These are phyloP conservation scores for Craseonycteris thonglongyai DNA, from an alignment of 2,113 vertebrate genomes.

Conservation along the genomic window DNA sequence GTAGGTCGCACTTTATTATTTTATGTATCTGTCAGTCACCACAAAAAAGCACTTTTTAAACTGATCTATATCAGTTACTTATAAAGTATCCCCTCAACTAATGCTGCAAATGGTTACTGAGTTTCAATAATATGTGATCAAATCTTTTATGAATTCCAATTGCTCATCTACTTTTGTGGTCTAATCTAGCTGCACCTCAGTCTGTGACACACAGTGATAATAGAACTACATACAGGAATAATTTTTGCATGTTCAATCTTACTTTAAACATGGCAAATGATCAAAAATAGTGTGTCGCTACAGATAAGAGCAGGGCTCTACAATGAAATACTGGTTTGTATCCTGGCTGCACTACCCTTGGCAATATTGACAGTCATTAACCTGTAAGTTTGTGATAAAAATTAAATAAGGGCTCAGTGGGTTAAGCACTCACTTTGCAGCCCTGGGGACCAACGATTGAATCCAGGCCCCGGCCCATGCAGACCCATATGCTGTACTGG, in stretches of 20 bases:
- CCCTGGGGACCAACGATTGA: too few relatives aligned
- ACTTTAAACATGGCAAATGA: not conserved
- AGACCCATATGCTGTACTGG: too few relatives aligned
- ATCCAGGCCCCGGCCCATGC: too few relatives aligned
- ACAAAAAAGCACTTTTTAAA: constrained; percentile 2
- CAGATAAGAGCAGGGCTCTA: not conserved
- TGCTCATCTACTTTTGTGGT: not conserved
- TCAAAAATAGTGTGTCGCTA: not conserved
- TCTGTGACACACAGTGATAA: not conserved
- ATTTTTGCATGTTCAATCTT: not conserved
- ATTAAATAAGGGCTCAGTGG: too few relatives aligned
- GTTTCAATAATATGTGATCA: not conserved
- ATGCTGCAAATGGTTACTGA: not conserved
- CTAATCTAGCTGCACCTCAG: not conserved
- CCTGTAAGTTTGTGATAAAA: not conserved
- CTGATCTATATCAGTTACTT: not conserved
- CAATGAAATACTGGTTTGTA: not conserved
- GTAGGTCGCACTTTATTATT: not conserved
- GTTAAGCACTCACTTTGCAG: too few relatives aligned
- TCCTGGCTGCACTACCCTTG: not conserved
- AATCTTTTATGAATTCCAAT: not conserved
- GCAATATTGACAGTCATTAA: not conserved
- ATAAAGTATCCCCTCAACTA: not conserved
- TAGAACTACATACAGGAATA: not conserved
- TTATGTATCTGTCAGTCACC: not conserved